Conservation (phyloP, 1,140 invertebrate species). For the Lepidurus apus region DNA sequence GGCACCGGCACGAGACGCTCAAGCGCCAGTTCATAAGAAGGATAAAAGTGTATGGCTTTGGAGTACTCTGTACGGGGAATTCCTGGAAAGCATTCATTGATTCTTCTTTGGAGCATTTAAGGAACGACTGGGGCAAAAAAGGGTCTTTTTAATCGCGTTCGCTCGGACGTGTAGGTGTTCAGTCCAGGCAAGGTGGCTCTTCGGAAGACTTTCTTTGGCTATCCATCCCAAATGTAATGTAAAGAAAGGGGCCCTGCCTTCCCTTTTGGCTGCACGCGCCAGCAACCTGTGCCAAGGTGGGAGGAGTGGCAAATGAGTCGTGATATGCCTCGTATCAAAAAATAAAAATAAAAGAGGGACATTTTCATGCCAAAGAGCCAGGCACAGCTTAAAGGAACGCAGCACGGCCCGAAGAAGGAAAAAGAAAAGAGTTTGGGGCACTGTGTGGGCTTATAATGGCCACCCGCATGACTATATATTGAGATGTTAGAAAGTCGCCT, state of each 20-base stretch:
- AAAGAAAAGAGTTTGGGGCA: slow-evolving; percentile 14
- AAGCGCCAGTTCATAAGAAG: not conserved
- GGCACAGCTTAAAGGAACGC: not conserved
- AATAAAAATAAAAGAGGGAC: not conserved
- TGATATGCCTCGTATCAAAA: not conserved
- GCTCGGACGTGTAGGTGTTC: not conserved
- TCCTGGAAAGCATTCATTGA: not conserved
- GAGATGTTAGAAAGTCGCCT: slow-evolving; percentile 10
- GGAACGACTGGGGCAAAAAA: not conserved
- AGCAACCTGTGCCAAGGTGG: slow-evolving; percentile 17
- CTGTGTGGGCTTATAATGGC: slow-evolving; percentile 16
- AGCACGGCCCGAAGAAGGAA: not conserved
- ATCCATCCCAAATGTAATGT: slow-evolving; percentile 15
- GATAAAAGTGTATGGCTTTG: not conserved
- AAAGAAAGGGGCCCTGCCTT: slow-evolving; percentile 7
- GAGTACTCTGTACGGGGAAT: not conserved
- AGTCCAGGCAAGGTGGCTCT: not conserved
- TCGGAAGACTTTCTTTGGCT: not conserved
- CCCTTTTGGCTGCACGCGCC: not conserved
- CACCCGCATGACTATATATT: slow-evolving; percentile 21
- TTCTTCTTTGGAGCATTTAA: not conserved
- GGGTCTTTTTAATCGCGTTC: not conserved
- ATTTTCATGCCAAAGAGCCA: not conserved
- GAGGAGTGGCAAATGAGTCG: slow-evolving; percentile 14
- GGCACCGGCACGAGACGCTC: not conserved